Percentiles rank a stretch among this genome's conserved stretches.
Evolutionary conservation across 37 sponge, comb jelly and placozoan species (phyloP).

Genomic region (Halichondria panicea): DNA sequence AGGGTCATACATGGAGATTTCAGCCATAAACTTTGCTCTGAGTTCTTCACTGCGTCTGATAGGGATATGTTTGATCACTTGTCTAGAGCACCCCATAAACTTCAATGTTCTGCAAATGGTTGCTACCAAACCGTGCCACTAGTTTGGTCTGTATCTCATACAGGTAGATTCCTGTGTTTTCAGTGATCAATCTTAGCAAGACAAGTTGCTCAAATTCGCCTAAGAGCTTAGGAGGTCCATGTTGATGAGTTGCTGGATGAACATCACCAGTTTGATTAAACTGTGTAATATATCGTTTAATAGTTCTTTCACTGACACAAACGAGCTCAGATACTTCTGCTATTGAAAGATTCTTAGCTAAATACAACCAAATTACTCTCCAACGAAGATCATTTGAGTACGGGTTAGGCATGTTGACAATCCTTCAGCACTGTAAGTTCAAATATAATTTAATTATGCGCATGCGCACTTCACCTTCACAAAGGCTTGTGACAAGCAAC

Average conservation of each 20-base stretch:
- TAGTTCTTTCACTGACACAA: slow-evolving; percentile 1
- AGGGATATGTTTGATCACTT: slow-evolving; percentile 19
- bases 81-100: slow-evolving; percentile 28
- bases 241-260: not conserved
- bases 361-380: slow-evolving; percentile 27
- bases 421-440: no score
- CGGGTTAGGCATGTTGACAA: slow-evolving; percentile 12
- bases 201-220: slow-evolving; percentile 20
- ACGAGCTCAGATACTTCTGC: not conserved
- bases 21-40: slow-evolving; percentile 32
- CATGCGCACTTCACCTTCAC: no score
- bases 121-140: not conserved
- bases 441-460: no score
- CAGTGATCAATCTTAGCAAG: slow-evolving; percentile 5
- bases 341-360: not conserved
- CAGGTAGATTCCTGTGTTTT: slow-evolving; percentile 15
- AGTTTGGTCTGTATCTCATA: slow-evolving; percentile 14
- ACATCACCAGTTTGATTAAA: slow-evolving; percentile 30
- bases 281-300: slow-evolving; percentile 9
- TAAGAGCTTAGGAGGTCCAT: slow-evolving; percentile 11
- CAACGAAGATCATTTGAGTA: slow-evolving; percentile 26
- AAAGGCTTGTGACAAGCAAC: no score
- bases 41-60: slow-evolving; percentile 8
- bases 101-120: slow-evolving; percentile 26
- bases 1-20: slow-evolving; percentile 25